These are phyloP conservation scores for Cotesia vestalis DNA, from an alignment of 1,140 invertebrate genomes.

Conservation along the genomic window DNA sequence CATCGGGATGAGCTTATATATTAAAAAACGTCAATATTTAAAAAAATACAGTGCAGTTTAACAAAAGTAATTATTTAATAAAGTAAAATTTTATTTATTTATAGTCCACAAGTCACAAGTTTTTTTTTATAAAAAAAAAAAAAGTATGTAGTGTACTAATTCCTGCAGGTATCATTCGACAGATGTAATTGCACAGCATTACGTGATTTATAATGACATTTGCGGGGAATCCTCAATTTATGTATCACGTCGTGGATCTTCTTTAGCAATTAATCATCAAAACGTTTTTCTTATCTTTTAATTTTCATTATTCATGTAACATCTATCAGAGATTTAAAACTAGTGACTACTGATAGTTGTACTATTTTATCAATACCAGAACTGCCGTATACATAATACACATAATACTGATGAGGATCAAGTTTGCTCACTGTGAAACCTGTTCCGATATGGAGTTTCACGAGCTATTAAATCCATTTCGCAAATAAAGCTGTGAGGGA, in stretches of 20 bases:
- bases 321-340: background rate
- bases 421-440: conserved; percentile 10
- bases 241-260: conserved; percentile 18
- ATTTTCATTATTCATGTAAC: background rate
- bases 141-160: background rate
- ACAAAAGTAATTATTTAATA: too few relatives aligned
- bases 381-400: background rate
- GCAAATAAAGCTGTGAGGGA: conserved; percentile 18
- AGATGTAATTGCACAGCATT: conserved; percentile 22
- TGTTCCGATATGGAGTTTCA: conserved; percentile 19
- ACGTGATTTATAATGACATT: conserved; percentile 22
- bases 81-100: too few relatives aligned
- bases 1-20: too few relatives aligned
- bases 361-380: background rate
- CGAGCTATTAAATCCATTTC: conserved; percentile 15
- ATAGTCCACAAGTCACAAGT: too few relatives aligned
- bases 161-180: background rate
- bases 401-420: background rate
- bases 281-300: background rate
- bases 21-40: too few relatives aligned
- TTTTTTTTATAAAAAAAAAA: background rate
- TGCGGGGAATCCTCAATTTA: conserved; percentile 15
- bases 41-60: too few relatives aligned
- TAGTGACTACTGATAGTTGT: background rate
- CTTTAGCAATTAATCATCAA: conserved; percentile 22